Evolutionary conservation across 2,113 vertebrate genomes (phyloP), one percentile per base, ranked within the genome.

Genomic region (Misgurnus anguillicaudatus): DNA sequence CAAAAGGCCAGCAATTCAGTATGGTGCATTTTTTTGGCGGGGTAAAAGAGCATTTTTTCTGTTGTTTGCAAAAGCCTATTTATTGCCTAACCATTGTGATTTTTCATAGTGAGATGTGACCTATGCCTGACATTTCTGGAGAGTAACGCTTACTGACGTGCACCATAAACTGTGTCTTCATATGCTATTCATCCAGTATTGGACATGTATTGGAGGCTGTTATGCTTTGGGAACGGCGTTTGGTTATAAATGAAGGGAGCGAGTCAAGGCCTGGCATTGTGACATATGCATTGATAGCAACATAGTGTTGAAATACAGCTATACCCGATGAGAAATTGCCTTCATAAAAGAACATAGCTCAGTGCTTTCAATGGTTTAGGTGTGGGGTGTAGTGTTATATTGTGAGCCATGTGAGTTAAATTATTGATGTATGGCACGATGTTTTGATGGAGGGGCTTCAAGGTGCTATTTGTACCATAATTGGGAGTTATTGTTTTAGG

Each of bases 61-160:
- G 4, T 61, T 85, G 82, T 82, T 86, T 84, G 81, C 77, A 73
- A 81, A 79, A 72, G 17, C 0, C 41, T 73, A 78, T n/a, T 78
- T 73, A 78, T n/a, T 78, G 70, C 73, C 80, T 72, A 85, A 85
- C 76, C 79, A 86, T 86, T 80, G 75, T 47, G 39, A 71, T 84
- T 17, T 73, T 82, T 80, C 48, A 77, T 38, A 67, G 21, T 67
- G 39, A 19, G 62, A 75, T 75, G 69, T 88, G 88, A 90, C 89
- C 90, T 87, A 86, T 89, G 77, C 60, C 65, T 90, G 87, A 87
- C 86, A 90, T 92, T 90, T 88, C 76, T 79, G 86, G 72, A 80
- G 57, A 70, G 61, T 11, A 73, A 51, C 79, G 42, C 66, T 84
- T 75, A n/a, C 57, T 81, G 76, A 47, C 13, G 71, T 61, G 76